Conservation (phyloP, 2,888 invertebrate species). For the Plebejus anna region DNA sequence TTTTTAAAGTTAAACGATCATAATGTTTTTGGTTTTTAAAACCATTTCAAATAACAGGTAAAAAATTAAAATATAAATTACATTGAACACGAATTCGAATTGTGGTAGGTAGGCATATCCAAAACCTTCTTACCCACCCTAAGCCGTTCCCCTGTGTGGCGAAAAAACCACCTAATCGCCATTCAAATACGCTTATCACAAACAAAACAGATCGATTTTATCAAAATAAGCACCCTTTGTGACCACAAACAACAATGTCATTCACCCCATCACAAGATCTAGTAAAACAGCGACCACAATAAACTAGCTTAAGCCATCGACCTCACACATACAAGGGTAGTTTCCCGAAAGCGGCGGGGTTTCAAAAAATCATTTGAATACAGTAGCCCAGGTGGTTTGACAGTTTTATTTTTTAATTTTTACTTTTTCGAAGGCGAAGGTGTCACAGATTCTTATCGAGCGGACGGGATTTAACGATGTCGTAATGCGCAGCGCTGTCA, state of each 20-base stretch:
- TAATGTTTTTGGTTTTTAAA: neutral
- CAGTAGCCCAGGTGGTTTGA: conserved; percentile 67
- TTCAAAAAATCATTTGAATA: conserved; percentile 68
- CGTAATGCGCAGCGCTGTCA: conserved; percentile 68
- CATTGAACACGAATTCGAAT: neutral
- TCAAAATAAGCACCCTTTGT: conserved; percentile 48
- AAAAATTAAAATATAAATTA: neutral
- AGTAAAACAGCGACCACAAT: conserved; percentile 43
- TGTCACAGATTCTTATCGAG: conserved; percentile 76
- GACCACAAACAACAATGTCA: conserved; percentile 53
- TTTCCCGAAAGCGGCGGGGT: conserved; percentile 61
- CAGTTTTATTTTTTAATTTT: conserved; percentile 46
- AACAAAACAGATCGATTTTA: conserved; percentile 38
- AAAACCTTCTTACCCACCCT: neutral
- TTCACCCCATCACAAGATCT: conserved; percentile 43
- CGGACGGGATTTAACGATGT: conserved; percentile 73
- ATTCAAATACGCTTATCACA: conserved; percentile 24
- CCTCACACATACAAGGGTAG: conserved; percentile 63
- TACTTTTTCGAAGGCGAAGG: conserved; percentile 50
- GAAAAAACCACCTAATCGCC: conserved; percentile 2
- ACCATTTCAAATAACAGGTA: neutral
- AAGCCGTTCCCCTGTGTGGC: neutral
- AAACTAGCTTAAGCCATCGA: conserved; percentile 52
- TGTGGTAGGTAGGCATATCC: neutral
- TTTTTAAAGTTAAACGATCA: neutral